phyloP scores from a whole-genome alignment of 2,113 vertebrate species.

The Collichthys lucidus region DNA sequence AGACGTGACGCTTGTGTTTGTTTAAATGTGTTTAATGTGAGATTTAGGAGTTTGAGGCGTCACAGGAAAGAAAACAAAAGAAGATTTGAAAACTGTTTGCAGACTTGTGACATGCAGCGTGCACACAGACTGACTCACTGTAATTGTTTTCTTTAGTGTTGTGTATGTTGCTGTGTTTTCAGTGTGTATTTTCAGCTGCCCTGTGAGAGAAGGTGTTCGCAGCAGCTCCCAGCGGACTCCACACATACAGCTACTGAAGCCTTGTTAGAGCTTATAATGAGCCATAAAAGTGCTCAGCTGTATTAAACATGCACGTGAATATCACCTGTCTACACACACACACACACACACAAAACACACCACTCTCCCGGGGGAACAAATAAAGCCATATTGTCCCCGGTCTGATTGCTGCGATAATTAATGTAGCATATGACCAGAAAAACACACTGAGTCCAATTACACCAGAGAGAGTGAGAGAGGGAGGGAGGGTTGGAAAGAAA shows the following conservation, averaged over 20 bases:
- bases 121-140: constrained; percentile 1
- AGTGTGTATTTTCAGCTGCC: constrained; percentile 45
- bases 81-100: constrained; percentile 36
- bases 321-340: constrained; percentile 62
- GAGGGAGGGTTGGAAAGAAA: constrained; percentile 1
- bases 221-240: constrained; percentile 56
- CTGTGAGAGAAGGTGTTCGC: constrained; percentile 61
- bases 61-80: constrained; percentile 19
- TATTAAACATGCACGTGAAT: constrained; percentile 59
- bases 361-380: constrained; percentile 66
- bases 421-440: constrained; percentile 73
- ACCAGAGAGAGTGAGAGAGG: constrained; percentile 16
- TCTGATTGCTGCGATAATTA: constrained; percentile 78
- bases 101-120: constrained; percentile 1
- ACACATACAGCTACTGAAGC: constrained; percentile 73
- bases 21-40: background rate
- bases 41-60: background rate
- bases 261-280: constrained; percentile 78
- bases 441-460: constrained; percentile 76
- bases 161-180: constrained; percentile 23
- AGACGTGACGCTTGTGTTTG: background rate
- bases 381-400: constrained; percentile 77
- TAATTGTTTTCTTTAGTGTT: constrained; percentile 64
- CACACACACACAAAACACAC: constrained; percentile 22
- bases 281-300: constrained; percentile 77